Conservation (phyloP, 2,797 vertebrate genomes). For the Vespertilio murinus region DNA sequence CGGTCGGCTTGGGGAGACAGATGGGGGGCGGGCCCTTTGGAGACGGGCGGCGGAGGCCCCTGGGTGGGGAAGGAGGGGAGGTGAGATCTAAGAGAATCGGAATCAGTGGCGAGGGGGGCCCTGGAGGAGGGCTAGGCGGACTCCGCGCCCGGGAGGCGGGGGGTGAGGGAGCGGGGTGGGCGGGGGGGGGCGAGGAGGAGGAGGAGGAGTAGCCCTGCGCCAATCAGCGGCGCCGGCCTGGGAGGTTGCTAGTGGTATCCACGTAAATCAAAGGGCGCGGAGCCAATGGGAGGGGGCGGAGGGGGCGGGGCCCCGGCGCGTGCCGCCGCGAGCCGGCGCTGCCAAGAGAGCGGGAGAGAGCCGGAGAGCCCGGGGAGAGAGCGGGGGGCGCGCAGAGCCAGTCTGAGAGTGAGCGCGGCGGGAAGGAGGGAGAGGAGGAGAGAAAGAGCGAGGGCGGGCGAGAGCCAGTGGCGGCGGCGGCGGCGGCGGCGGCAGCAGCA, state of each 20-base stretch:
- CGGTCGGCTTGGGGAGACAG: conserved; percentile 63
- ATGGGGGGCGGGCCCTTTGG: conserved; percentile 77
- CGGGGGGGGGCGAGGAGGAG: not conserved
- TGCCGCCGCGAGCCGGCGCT: conserved; percentile 84
- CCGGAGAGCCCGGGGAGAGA: conserved; percentile 83
- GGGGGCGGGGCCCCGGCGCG: conserved; percentile 90
- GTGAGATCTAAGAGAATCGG: conserved; percentile 51
- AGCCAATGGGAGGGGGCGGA: conserved; percentile 89
- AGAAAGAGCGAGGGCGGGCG: conserved; percentile 82
- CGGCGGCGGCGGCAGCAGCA: conserved; percentile 33
- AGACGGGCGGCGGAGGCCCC: conserved; percentile 6
- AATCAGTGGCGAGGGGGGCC: conserved; percentile 44
- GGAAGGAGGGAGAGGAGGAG: conserved; percentile 83
- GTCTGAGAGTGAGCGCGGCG: conserved; percentile 80
- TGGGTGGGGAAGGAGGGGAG: conserved; percentile 12
- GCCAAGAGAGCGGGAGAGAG: conserved; percentile 86
- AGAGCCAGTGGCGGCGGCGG: conserved; percentile 64
- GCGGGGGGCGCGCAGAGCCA: conserved; percentile 86
- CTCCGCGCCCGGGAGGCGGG: not conserved
- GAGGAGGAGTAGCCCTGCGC: conserved; percentile 76
- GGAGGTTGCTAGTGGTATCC: conserved; percentile 89
- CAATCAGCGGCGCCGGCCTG: conserved; percentile 85
- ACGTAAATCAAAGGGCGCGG: conserved; percentile 90
- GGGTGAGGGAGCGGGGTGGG: no score
- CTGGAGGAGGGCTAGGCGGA: conserved; percentile 34